Evolutionary conservation across 1,140 invertebrate genomes (phyloP), one percentile per base, ranked within the genome.

Genomic region (Cephus cinctus): DNA sequence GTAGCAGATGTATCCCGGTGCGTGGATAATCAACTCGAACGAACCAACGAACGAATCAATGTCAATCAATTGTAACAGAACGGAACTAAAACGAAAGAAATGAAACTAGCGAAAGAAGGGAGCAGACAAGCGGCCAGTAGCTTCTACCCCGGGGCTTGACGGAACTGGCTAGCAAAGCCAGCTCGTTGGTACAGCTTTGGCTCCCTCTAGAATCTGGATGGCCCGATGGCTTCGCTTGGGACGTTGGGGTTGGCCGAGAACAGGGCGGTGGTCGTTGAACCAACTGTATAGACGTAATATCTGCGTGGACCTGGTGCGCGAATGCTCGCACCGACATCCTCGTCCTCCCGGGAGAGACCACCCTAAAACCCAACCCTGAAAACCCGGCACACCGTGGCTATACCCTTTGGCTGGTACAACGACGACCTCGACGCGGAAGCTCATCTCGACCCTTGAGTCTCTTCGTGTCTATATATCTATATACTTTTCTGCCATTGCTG

Each of bases 201-300:
- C 15, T 40, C 23, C 11, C 23, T 40, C 18, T 9, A 40, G 11
- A 5, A 3, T 40, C 14, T 5, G 19, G n/a, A n/a, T n/a, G n/a
- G n/a, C n/a, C n/a, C n/a, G 3, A 5, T 18, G 11, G 21, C 4
- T 9, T 38, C 19, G 15, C 16, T 30, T 9, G 4, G 12, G 31
- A 25, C 15, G 2, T 60, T 54, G 58, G 67, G 68, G 67, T 69
- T 65, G 63, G 66, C 56, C 61, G 62, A 71, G 64, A 70, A 58
- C 59, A 74, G 72, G 70, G 72, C 74, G 72, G 72, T 75, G 74
- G 72, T 76, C 73, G 65, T 76, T 76, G 72, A 76, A 75, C 72
- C 59, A 67, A 62, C 56, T 41, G 68, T 65, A 69, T 67, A 69
- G 59, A 49, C 49, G 48, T 59, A 54, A 54, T 39, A 61, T 63